These are phyloP conservation scores for Sapajus apella DNA, from an alignment of 2,113 vertebrate species.

Conservation along the genomic window DNA sequence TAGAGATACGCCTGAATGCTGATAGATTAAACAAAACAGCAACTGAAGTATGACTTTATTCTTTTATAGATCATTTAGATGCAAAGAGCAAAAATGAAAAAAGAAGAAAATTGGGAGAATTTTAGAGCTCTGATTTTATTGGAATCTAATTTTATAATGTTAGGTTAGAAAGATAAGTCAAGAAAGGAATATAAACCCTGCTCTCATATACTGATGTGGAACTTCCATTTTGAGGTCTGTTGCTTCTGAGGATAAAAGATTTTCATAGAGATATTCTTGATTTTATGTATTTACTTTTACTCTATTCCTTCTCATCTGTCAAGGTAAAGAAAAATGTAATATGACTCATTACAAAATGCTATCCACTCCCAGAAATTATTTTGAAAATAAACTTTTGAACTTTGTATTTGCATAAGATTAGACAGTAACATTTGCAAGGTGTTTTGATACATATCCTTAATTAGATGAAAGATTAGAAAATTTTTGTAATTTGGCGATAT, in stretches of 20 bases:
- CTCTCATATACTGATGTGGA: neutral
- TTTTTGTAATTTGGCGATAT: neutral
- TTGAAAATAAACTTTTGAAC: slow-evolving; percentile 11
- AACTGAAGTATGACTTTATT: slow-evolving; percentile 35
- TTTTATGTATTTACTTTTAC: neutral
- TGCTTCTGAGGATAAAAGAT: neutral
- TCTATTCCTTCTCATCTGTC: neutral
- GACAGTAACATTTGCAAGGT: neutral
- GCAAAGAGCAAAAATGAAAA: slow-evolving; percentile 41
- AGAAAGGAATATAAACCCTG: neutral
- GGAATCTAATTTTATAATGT: neutral
- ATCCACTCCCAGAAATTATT: neutral
- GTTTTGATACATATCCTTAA: neutral
- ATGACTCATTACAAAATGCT: neutral
- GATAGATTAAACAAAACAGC: slow-evolving; percentile 52
- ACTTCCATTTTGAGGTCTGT: neutral
- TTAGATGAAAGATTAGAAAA: neutral
- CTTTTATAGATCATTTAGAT: slow-evolving; percentile 44
- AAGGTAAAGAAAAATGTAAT: neutral
- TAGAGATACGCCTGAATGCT: neutral
- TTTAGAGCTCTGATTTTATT: slow-evolving; percentile 13
- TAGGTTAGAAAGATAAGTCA: slow-evolving; percentile 16
- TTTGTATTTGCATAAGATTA: neutral
- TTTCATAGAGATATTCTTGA: neutral
- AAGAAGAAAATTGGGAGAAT: neutral